phyloP scores from a whole-genome alignment of 2,888 invertebrate species.

The Phorcus lineatus region DNA sequence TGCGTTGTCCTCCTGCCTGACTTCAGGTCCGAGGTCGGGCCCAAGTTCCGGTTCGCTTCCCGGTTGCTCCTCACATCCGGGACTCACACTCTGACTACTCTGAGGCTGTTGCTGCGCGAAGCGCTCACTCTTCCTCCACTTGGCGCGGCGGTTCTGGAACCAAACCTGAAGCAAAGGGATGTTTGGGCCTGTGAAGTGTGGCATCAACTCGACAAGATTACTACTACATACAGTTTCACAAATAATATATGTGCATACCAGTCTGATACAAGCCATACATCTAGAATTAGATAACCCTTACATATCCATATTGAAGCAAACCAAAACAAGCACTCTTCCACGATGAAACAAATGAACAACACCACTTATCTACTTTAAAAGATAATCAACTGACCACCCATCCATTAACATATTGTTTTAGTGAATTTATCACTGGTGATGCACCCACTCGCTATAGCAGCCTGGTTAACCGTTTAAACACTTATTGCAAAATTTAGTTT shows the following conservation, averaged over 20 bases:
- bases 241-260: background rate
- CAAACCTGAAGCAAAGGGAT: constrained; percentile 48
- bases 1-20: background rate
- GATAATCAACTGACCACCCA: too few relatives aligned
- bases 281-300: too few relatives aligned
- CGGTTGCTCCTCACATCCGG: constrained; percentile 6
- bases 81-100: background rate
- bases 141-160: constrained; percentile 72
- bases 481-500: too few relatives aligned
- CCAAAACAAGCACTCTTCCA: too few relatives aligned
- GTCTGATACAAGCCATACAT: background rate
- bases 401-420: too few relatives aligned
- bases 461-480: too few relatives aligned
- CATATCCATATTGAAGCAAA: too few relatives aligned
- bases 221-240: background rate
- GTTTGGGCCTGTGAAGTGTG: background rate
- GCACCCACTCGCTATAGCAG: too few relatives aligned
- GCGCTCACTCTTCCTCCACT: constrained; percentile 74
- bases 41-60: background rate
- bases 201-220: constrained; percentile 78
- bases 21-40: background rate
- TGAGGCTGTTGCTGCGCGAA: constrained; percentile 80
- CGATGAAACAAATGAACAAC: too few relatives aligned
- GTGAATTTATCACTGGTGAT: too few relatives aligned
- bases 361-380: too few relatives aligned